Evolutionary conservation across 2,797 vertebrate species (phyloP), one percentile per base, ranked within the genome.

Genomic region (Percopsis omiscomaycus): DNA sequence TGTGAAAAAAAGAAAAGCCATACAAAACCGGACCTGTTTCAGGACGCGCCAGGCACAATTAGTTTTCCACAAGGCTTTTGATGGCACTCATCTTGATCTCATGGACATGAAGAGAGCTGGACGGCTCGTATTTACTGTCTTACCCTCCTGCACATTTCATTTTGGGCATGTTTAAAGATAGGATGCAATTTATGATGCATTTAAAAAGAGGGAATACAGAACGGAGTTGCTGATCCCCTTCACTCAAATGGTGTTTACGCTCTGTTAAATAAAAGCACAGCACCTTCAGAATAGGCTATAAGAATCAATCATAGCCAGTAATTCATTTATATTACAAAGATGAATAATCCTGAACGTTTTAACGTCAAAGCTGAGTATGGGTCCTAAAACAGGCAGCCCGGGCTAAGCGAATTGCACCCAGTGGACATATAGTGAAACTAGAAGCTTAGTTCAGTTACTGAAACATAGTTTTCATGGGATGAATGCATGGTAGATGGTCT

Each of bases 101-200:
- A 83, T 55, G 68, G 80, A 84, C 77, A 73, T 69, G 79, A 81
- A 61, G 73, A 76, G 71, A 69, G 52, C 46, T 0, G 65, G 79
- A 77, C 73, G 74, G 70, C 79, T 88, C 69, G 80, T 85, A 88
- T 89, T 89, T 90, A 86, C 85, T 55, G 66, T 56, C 80, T 81
- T 71, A 69, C 82, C 62, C 66, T 79, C 75, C 61, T 67, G 74
- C 85, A 78, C 84, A 84, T 89, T 89, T 87, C 73, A 86, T 79
- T 86, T 75, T 81, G 66, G 74, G 84, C 83, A 86, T 82, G 82
- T 88, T 81, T 86, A 84, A 90, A 85, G 80, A 88, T 88, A 82
- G 74, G 77, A 83, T 55, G 64, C 82, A 85, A 89, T 91, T 89
- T 91, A 91, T 88, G 82, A 82, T 80, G 77, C 73, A 80, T 89